Evolutionary conservation across 1,140 invertebrate genomes (phyloP).

Genomic region (Drosophila auraria): DNA sequence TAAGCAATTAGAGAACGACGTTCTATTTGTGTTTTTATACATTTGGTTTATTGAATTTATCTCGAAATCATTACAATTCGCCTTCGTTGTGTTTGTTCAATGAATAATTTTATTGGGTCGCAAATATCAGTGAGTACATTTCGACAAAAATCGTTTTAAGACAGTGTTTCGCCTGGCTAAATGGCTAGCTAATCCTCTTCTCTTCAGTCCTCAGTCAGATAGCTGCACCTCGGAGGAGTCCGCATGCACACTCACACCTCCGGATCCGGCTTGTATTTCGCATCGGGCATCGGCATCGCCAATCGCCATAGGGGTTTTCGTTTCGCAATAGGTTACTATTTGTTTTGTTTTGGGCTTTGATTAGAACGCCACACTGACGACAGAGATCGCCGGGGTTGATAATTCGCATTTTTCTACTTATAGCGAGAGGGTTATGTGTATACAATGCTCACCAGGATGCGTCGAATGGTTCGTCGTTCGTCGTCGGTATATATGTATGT

Average conservation of each 20-base stretch:
- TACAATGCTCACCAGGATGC: conserved; percentile 74
- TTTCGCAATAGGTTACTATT: conserved; percentile 41
- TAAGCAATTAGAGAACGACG: conserved; percentile 39
- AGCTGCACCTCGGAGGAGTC: conserved; percentile 40
- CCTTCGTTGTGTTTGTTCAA: conserved; percentile 47
- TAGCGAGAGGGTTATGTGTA: conserved; percentile 58
- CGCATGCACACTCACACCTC: conserved; percentile 1
- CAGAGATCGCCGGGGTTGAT: conserved; percentile 66
- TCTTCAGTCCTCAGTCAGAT: conserved; percentile 62
- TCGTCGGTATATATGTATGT: conserved; percentile 56
- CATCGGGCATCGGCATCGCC: conserved; percentile 5
- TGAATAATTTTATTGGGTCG: conserved; percentile 79
- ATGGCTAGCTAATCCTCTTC: conserved; percentile 42
- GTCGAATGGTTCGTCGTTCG: conserved; percentile 44
- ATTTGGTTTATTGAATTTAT: conserved; percentile 30
- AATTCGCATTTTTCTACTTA: conserved; percentile 59
- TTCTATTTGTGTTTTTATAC: conserved; percentile 8
- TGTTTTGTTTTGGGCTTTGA: conserved; percentile 53
- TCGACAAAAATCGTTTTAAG: conserved; percentile 69
- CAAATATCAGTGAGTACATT: conserved; percentile 81
- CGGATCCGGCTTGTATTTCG: conserved; percentile 21
- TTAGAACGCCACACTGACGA: conserved; percentile 73
- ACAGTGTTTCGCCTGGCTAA: conserved; percentile 58
- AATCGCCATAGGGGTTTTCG: conserved; percentile 19
- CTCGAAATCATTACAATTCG: conserved; percentile 34